Percentiles rank a stretch among this genome's conserved stretches.
Evolutionary conservation across 2,113 vertebrate genomes (phyloP).

Genomic region (Oenanthe oenanthe): DNA sequence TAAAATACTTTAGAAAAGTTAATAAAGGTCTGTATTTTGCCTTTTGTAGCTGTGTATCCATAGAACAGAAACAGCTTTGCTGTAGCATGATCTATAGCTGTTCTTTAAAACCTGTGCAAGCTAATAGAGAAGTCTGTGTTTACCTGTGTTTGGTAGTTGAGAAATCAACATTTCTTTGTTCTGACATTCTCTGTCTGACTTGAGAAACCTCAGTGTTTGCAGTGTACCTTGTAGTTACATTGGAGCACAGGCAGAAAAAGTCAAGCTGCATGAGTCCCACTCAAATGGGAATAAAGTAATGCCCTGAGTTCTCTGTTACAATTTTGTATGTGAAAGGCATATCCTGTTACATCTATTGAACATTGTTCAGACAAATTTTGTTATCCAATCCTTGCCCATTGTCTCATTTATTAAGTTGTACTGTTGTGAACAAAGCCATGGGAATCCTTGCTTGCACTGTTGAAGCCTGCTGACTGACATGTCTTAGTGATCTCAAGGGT

Average conservation of each 20-base stretch:
- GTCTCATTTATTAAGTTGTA: constrained; percentile 25
- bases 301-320: background rate
- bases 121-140: background rate
- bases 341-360: background rate
- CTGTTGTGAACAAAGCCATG: constrained; percentile 36
- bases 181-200: background rate
- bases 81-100: background rate
- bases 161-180: constrained; percentile 37
- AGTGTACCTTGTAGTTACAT: background rate
- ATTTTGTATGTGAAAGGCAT: background rate
- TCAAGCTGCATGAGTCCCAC: background rate
- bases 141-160: constrained; percentile 1
- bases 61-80: background rate
- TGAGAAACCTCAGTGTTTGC: background rate
- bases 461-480: constrained; percentile 10
- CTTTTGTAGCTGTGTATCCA: background rate
- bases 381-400: background rate
- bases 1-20: background rate
- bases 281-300: background rate
- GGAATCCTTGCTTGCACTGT: background rate
- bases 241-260: background rate
- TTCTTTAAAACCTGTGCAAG: constrained; percentile 19
- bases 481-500: constrained; percentile 52
- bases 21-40: background rate
- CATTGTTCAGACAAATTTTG: background rate